These are phyloP conservation scores for Gambusia yucatana DNA, from an alignment of 2,797 vertebrate genomes.

Conservation along the genomic window DNA sequence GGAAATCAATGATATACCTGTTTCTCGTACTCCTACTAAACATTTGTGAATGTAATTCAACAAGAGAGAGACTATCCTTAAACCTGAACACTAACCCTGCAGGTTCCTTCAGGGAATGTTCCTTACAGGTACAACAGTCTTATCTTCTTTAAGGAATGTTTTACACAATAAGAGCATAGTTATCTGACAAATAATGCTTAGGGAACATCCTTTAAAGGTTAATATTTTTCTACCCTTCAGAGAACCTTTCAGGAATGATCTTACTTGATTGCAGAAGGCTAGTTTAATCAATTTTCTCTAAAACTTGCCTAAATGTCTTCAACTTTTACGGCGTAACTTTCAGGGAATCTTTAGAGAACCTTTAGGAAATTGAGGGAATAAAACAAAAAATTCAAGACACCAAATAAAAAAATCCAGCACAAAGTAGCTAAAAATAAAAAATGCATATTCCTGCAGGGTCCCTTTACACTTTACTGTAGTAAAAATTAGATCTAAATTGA, in stretches of 20 bases:
- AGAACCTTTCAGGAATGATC: neutral
- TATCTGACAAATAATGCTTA: neutral
- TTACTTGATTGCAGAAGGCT: neutral
- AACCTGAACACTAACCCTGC: neutral
- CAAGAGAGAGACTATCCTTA: neutral
- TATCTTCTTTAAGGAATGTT: neutral
- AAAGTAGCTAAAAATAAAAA: neutral
- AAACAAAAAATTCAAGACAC: neutral
- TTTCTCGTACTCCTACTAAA: neutral
- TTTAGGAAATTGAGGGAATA: neutral
- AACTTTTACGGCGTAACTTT: neutral
- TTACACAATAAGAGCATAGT: neutral
- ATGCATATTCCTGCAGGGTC: neutral
- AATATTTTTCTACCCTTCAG: neutral
- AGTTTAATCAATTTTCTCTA: neutral
- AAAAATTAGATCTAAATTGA: neutral
- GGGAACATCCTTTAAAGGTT: neutral
- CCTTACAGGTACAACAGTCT: neutral
- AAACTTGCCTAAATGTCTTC: neutral
- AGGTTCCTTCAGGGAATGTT: neutral
- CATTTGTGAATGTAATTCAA: neutral
- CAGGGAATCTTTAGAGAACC: neutral
- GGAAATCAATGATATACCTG: neutral
- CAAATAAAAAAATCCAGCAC: neutral
- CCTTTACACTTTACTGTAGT: neutral